phyloP scores from a whole-genome alignment of 2,797 vertebrate genomes.

The Ibycter americanus region DNA sequence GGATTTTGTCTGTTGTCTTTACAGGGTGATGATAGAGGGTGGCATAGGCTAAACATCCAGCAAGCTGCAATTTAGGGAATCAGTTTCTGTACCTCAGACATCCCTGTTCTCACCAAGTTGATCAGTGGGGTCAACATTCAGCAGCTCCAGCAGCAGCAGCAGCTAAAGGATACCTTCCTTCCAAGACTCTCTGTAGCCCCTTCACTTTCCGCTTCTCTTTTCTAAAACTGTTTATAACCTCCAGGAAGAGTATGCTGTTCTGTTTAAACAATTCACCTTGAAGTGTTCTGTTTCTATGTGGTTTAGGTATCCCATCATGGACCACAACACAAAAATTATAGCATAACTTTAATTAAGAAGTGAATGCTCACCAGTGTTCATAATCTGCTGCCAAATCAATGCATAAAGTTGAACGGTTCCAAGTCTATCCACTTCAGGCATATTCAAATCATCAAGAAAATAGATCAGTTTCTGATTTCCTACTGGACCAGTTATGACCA shows the following conservation, averaged over 20 bases:
- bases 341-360: not conserved
- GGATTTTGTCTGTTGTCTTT: not conserved
- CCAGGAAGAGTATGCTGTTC: not conserved
- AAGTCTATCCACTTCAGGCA: conserved; percentile 79
- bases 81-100: not conserved
- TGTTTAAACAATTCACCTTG: not conserved
- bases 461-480: conserved; percentile 82
- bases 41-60: not conserved
- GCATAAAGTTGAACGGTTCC: conserved; percentile 79
- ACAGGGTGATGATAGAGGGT: not conserved
- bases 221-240: not conserved
- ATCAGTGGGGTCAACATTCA: not conserved
- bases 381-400: conserved; percentile 79
- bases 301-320: not conserved
- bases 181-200: not conserved
- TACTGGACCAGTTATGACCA: conserved; percentile 76
- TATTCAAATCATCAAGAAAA: conserved; percentile 86
- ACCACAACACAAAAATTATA: not conserved
- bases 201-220: not conserved
- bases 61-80: not conserved
- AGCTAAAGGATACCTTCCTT: not conserved
- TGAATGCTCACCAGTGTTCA: conserved; percentile 76
- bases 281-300: not conserved
- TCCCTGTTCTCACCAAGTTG: not conserved
- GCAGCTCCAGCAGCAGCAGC: not conserved